phyloP scores from a whole-genome alignment of 1,140 invertebrate genomes.

The Druon quercuslanigerum region DNA sequence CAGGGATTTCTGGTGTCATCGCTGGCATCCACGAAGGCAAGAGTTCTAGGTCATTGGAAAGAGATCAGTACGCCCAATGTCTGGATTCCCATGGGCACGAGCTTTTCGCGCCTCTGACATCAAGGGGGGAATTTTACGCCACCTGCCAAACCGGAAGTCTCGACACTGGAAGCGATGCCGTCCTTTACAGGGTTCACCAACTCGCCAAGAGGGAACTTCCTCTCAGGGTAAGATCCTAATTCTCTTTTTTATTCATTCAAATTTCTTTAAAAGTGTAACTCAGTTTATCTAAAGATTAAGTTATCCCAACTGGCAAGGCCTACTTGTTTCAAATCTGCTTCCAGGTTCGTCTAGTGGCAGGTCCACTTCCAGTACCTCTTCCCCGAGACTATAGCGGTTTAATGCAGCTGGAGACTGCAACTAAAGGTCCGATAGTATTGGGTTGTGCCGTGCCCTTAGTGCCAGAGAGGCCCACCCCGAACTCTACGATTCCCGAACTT shows the following conservation, averaged over 20 bases:
- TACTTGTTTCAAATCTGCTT: background rate
- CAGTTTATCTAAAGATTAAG: background rate
- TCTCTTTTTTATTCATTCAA: background rate
- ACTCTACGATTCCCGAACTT: conserved; percentile 67
- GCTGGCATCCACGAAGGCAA: conserved; percentile 64
- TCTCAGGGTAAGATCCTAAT: conserved; percentile 59
- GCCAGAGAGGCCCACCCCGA: conserved; percentile 67
- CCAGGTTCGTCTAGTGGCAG: conserved; percentile 69
- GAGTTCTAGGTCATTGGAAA: conserved; percentile 69
- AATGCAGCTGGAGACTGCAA: conserved; percentile 70
- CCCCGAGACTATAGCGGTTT: conserved; percentile 70
- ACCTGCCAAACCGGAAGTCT: conserved; percentile 71
- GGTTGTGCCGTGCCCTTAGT: conserved; percentile 70
- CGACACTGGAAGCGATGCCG: conserved; percentile 71
- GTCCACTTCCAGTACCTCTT: conserved; percentile 68
- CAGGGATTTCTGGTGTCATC: conserved; percentile 58
- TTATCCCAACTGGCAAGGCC: background rate
- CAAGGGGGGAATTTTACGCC: conserved; percentile 71
- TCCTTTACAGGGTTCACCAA: conserved; percentile 71
- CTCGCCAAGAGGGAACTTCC: conserved; percentile 70
- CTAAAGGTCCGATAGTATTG: conserved; percentile 68
- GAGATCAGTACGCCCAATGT: conserved; percentile 75
- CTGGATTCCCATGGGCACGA: conserved; percentile 72
- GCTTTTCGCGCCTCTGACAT: conserved; percentile 68
- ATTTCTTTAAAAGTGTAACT: background rate